These are phyloP conservation scores for Cataglyphis livida DNA, from an alignment of 2,888 invertebrate species.

Conservation along the genomic window DNA sequence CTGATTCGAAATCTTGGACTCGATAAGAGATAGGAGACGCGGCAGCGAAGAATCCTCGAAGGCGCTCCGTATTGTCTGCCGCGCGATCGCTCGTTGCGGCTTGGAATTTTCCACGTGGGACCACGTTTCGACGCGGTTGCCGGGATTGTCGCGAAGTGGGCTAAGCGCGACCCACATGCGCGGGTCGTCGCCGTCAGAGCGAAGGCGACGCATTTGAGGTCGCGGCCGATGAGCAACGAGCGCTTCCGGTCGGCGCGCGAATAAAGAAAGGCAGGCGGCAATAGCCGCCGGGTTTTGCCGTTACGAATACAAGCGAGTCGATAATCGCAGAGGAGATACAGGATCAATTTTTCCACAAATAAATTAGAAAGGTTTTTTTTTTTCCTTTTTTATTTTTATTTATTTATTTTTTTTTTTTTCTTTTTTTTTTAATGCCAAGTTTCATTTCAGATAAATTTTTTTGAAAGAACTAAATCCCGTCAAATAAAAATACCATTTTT, in stretches of 20 bases:
- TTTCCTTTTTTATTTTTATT: not conserved
- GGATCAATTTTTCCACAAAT: not conserved
- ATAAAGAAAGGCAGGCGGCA: slow-evolving; percentile 42
- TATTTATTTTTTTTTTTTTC: too few relatives aligned
- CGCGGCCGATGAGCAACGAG: slow-evolving; percentile 79
- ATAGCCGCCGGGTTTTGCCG: slow-evolving; percentile 12
- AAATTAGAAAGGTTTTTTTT: slow-evolving; percentile 10
- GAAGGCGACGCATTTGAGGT: slow-evolving; percentile 79
- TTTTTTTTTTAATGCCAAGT: not conserved
- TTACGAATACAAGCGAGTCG: slow-evolving; percentile 24
- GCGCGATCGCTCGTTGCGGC: slow-evolving; percentile 60
- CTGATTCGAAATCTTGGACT: not conserved
- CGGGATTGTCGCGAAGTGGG: slow-evolving; percentile 74
- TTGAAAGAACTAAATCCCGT: not conserved
- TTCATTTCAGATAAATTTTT: not conserved
- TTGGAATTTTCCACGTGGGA: slow-evolving; percentile 75
- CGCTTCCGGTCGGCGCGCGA: slow-evolving; percentile 77
- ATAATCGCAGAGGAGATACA: slow-evolving; percentile 8
- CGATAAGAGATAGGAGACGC: slow-evolving; percentile 2
- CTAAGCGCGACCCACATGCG: slow-evolving; percentile 80
- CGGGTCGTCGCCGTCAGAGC: slow-evolving; percentile 72
- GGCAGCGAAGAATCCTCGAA: slow-evolving; percentile 7
- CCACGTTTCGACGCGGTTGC: slow-evolving; percentile 54
- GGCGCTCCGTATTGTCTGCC: slow-evolving; percentile 49
- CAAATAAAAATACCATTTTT: not conserved